These are phyloP conservation scores for Metacarcinus magister DNA, from an alignment of 2,888 invertebrate species.

Conservation along the genomic window DNA sequence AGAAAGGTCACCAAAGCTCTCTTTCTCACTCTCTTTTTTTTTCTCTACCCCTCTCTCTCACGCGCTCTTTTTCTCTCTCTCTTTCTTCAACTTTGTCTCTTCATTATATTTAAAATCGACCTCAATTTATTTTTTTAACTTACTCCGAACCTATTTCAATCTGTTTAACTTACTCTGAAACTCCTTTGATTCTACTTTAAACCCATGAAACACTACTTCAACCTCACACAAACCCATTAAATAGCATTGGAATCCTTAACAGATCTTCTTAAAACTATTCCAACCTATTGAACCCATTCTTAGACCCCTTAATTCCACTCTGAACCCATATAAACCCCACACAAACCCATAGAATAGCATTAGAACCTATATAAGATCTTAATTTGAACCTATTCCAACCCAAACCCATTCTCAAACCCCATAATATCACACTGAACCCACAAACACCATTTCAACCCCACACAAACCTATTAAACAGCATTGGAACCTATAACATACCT, in stretches of 20 bases:
- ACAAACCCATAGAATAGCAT: background rate
- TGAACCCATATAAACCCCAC: background rate
- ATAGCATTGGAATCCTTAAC: too few species aligned
- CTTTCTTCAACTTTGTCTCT: background rate
- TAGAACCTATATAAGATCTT: too few species aligned
- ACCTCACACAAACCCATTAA: too few species aligned
- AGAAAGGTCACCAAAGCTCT: background rate
- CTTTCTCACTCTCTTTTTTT: background rate
- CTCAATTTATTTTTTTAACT: too few species aligned
- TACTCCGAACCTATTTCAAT: too few species aligned
- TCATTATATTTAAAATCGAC: too few species aligned
- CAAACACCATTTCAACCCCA: background rate
- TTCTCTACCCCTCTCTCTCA: background rate
- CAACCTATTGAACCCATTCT: background rate
- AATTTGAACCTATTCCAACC: background rate
- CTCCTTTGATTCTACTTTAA: too few species aligned
- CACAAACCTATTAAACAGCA: background rate
- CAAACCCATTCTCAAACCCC: background rate
- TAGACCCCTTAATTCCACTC: background rate
- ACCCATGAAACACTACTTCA: too few species aligned
- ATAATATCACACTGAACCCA: background rate
- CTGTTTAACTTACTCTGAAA: too few species aligned
- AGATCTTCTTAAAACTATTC: background rate
- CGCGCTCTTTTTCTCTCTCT: background rate
- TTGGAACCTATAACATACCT: background rate